A percentile compares a stretch with the other conserved stretches of the same genome.
These are phyloP conservation scores for Piscicola geometra DNA, from an alignment of 2,888 invertebrate species.

Conservation along the genomic window DNA sequence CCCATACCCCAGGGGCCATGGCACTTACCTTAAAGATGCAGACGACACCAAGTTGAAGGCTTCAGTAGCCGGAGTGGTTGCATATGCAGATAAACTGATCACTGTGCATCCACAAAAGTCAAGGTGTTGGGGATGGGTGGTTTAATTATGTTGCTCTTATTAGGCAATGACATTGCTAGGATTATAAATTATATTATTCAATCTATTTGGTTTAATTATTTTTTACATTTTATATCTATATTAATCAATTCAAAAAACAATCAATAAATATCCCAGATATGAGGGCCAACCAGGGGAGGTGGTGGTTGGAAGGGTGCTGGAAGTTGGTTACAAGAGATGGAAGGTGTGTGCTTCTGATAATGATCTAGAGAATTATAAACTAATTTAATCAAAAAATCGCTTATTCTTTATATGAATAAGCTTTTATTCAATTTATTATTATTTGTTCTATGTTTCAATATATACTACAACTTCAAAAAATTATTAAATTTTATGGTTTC, in stretches of 20 bases:
- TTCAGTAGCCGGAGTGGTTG: conserved; percentile 87
- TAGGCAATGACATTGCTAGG: background rate
- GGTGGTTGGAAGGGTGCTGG: conserved; percentile 85
- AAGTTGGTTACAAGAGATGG: conserved; percentile 90
- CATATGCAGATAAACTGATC: conserved; percentile 88
- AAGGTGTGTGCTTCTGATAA: conserved; percentile 57
- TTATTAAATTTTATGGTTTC: background rate
- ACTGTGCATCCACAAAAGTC: conserved; percentile 85
- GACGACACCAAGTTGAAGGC: conserved; percentile 72
- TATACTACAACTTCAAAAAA: background rate
- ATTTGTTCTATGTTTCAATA: background rate
- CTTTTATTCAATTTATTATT: background rate
- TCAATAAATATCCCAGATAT: too few species aligned
- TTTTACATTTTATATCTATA: too few species aligned
- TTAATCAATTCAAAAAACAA: too few species aligned
- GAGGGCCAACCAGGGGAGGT: conserved; percentile 87
- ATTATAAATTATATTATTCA: too few species aligned
- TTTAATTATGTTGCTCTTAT: background rate
- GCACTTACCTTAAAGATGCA: conserved; percentile 78
- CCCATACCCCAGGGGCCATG: conserved; percentile 77
- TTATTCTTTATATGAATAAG: background rate
- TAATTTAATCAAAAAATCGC: too few species aligned
- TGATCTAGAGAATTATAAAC: background rate
- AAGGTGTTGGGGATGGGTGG: conserved; percentile 59
- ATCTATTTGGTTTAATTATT: too few species aligned